A percentile compares a stretch with the other conserved stretches of the same genome.
Evolutionary conservation across 1,140 invertebrate genomes (phyloP).

Genomic region (Leptestheria dahalacensis): DNA sequence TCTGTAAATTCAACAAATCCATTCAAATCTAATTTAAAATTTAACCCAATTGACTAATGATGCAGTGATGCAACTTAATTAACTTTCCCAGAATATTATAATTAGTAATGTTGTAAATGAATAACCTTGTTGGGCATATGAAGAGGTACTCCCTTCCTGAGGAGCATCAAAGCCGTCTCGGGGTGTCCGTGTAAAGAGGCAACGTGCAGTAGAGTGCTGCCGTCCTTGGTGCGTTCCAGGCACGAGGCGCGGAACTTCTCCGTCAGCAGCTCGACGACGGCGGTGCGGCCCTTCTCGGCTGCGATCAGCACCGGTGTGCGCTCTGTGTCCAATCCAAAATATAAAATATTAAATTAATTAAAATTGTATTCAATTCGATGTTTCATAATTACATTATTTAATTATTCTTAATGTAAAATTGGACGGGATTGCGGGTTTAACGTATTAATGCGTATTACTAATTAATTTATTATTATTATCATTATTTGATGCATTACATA

Average conservation of each 20-base stretch:
- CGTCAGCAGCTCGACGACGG: constrained; percentile 85
- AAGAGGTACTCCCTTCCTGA: constrained; percentile 96
- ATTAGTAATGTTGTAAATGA: too few relatives aligned
- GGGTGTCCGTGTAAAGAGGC: constrained; percentile 91
- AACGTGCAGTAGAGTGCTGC: constrained; percentile 95
- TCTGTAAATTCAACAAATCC: constrained; percentile 29
- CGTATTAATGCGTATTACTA: too few relatives aligned
- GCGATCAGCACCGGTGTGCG: constrained; percentile 92
- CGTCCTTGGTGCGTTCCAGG: constrained; percentile 87
- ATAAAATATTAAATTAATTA: too few relatives aligned
- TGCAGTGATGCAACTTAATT: neutral
- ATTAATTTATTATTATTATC: too few relatives aligned
- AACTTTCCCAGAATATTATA: neutral
- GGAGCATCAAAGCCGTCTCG: constrained; percentile 94
- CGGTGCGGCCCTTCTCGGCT: constrained; percentile 88
- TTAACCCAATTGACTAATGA: neutral
- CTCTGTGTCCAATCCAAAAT: constrained; percentile 39
- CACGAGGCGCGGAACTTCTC: constrained; percentile 96
- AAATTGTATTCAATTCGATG: too few relatives aligned
- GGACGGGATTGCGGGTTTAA: too few relatives aligned
- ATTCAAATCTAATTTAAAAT: neutral
- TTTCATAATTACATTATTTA: too few relatives aligned
- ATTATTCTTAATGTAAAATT: too few relatives aligned
- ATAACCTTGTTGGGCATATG: constrained; percentile 95
- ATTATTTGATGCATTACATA: too few relatives aligned